These are phyloP conservation scores for Vulpes lagopus DNA, from an alignment of 2,113 vertebrate genomes.

Conservation along the genomic window DNA sequence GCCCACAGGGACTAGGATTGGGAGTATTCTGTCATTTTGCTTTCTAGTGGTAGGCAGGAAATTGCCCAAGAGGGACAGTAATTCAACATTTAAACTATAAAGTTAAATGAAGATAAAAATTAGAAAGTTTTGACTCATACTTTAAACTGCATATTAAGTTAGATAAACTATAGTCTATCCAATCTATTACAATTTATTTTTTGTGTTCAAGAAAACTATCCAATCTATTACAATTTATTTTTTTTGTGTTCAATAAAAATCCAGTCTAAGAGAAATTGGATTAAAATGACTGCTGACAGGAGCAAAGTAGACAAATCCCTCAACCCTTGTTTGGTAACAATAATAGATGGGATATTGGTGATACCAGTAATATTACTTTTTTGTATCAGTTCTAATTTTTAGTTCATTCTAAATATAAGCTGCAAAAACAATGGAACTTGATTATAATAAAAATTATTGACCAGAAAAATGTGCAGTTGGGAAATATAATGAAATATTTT, in stretches of 20 bases:
- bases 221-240: background rate
- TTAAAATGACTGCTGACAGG: background rate
- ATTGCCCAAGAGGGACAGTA: background rate
- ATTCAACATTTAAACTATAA: background rate
- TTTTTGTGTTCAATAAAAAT: constrained; percentile 1
- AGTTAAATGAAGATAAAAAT: constrained; percentile 15
- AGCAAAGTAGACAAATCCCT: background rate
- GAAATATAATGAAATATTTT: constrained; percentile 35
- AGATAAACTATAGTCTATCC: background rate
- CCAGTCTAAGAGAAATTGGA: background rate
- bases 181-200: background rate
- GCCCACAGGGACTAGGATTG: background rate
- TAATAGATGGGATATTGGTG: background rate
- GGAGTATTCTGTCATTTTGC: background rate
- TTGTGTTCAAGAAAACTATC: background rate
- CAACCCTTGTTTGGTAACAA: background rate
- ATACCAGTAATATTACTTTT: background rate
- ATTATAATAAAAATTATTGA: background rate
- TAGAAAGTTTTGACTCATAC: constrained; percentile 9
- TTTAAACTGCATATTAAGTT: constrained; percentile 5
- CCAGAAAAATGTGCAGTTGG: background rate
- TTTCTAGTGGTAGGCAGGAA: background rate
- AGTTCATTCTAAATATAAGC: background rate
- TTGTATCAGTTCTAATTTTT: background rate
- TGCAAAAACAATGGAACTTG: background rate